These are phyloP conservation scores for Centropyge bicolor DNA, from an alignment of 2,797 vertebrate species.

Conservation along the genomic window DNA sequence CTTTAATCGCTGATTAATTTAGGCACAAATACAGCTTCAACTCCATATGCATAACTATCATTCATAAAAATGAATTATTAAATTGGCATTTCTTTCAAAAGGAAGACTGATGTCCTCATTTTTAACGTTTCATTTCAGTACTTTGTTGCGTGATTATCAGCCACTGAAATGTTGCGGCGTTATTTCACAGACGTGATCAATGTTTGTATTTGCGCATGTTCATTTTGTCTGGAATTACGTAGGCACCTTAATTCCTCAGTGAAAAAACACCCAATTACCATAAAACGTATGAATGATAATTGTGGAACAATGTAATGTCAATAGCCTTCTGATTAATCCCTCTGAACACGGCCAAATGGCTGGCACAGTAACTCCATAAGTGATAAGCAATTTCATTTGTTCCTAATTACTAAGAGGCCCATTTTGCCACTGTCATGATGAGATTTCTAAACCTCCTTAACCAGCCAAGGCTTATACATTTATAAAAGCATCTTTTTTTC, in stretches of 20 bases:
- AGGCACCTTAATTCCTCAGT: constrained; percentile 82
- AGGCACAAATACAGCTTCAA: constrained; percentile 29
- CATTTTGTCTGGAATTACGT: constrained; percentile 79
- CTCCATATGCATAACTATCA: constrained; percentile 48
- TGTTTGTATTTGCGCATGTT: constrained; percentile 82
- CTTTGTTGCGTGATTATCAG: constrained; percentile 65
- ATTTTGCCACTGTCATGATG: constrained; percentile 82
- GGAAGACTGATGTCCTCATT: constrained; percentile 58
- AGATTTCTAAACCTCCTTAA: constrained; percentile 82
- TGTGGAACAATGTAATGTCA: constrained; percentile 86
- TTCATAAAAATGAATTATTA: constrained; percentile 56
- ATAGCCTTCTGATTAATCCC: constrained; percentile 87
- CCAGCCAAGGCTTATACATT: constrained; percentile 79
- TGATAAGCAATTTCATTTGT: constrained; percentile 88
- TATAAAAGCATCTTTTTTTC: constrained; percentile 70
- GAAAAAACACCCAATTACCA: constrained; percentile 85
- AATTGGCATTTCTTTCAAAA: constrained; percentile 50
- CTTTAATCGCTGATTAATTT: constrained; percentile 53
- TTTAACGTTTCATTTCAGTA: constrained; percentile 56
- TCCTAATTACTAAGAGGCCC: constrained; percentile 85
- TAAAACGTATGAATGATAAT: constrained; percentile 88
- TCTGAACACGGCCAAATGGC: constrained; percentile 80
- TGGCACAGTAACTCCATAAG: constrained; percentile 81
- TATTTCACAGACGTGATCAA: constrained; percentile 83
- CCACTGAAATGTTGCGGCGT: constrained; percentile 69